A percentile compares a stretch with the other conserved stretches of the same genome.
phyloP scores from a whole-genome alignment of 2,113 vertebrate species.

The Chrysochloris asiatica region DNA sequence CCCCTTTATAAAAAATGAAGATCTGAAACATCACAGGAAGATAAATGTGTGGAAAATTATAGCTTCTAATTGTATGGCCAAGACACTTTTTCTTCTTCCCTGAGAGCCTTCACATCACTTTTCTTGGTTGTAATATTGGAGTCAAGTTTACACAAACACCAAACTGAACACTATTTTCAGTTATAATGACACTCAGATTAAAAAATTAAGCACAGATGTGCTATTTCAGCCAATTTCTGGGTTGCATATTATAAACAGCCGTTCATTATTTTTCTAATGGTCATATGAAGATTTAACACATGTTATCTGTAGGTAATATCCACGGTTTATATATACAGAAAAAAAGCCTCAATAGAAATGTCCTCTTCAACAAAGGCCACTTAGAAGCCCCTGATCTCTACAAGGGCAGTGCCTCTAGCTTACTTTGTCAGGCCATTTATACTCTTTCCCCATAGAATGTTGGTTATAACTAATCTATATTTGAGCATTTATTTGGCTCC shows the following conservation, averaged over 20 bases:
- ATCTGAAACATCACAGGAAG: conserved; percentile 59
- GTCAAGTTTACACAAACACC: conserved; percentile 12
- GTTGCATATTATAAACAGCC: not conserved
- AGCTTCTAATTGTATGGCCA: conserved; percentile 65
- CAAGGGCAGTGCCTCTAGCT: not conserved
- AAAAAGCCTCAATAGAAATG: not conserved
- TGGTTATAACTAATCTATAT: not conserved
- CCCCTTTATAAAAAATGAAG: not conserved
- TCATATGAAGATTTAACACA: not conserved
- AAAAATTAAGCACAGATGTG: not conserved
- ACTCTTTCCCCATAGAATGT: not conserved
- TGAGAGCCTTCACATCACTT: conserved; percentile 51
- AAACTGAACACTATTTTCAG: conserved; percentile 31
- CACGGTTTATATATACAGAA: not conserved
- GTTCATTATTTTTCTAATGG: not conserved
- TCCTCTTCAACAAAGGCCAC: not conserved
- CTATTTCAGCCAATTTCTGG: not conserved
- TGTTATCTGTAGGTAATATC: not conserved
- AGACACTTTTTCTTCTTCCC: conserved; percentile 29
- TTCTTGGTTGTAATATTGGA: not conserved
- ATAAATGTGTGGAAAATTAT: conserved; percentile 61
- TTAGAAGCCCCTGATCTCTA: not conserved
- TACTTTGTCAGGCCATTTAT: not conserved
- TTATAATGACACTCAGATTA: not conserved
- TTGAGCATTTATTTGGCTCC: not conserved